Percentiles rank a stretch among this genome's conserved stretches.
Evolutionary conservation across 1,140 invertebrate genomes (phyloP).

Genomic region (Micrasema minimum): DNA sequence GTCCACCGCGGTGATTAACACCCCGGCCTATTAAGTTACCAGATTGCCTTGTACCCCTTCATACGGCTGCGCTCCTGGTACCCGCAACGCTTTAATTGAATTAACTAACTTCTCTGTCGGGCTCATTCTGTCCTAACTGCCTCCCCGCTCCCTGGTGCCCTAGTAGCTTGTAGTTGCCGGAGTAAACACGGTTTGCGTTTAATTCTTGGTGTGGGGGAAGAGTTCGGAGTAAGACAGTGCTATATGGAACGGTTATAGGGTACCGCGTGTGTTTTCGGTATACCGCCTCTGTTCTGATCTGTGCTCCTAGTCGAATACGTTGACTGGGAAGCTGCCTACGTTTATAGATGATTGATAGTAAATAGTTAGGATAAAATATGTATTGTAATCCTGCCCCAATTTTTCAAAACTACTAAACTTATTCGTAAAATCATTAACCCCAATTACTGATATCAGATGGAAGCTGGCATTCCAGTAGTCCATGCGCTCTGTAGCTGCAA

Average conservation of each 20-base stretch:
- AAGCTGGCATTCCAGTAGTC: too few species aligned
- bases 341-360: not conserved
- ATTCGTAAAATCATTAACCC: too few species aligned
- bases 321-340: conserved; percentile 1
- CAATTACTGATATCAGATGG: too few species aligned
- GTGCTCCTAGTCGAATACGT: conserved; percentile 24
- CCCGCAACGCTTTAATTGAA: conserved; percentile 50
- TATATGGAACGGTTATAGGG: conserved; percentile 27
- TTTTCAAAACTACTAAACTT: too few species aligned
- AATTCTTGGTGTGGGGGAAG: conserved; percentile 31
- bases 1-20: conserved; percentile 53
- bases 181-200: conserved; percentile 48
- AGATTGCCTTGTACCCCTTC: conserved; percentile 48
- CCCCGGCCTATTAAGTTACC: conserved; percentile 48
- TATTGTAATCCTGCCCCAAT: too few species aligned
- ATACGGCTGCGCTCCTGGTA: conserved; percentile 32
- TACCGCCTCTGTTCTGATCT: conserved; percentile 29
- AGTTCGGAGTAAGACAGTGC: conserved; percentile 17
- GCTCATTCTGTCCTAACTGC: conserved; percentile 41
- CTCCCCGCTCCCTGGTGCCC: conserved; percentile 20
- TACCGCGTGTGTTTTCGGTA: conserved; percentile 31
- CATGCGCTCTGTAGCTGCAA: too few species aligned
- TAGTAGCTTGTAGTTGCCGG: conserved; percentile 18
- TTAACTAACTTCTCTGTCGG: conserved; percentile 50
- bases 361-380: too few species aligned